A percentile compares a stretch with the other conserved stretches of the same genome.
Evolutionary conservation across 2,888 invertebrate genomes (phyloP).

Genomic region (Sclerodermus sp.): DNA sequence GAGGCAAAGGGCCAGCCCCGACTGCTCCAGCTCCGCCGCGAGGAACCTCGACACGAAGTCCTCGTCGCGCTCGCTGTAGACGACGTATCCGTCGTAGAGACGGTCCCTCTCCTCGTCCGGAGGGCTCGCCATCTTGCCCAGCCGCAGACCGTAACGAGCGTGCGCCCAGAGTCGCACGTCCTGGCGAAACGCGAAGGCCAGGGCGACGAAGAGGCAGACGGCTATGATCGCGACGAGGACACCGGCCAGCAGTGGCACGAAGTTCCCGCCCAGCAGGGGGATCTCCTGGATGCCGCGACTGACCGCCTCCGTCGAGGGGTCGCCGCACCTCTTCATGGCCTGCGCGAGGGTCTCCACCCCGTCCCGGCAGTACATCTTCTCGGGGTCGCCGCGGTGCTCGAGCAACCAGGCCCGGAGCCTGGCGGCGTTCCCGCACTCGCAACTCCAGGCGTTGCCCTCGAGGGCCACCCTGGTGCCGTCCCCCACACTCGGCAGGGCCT

Average conservation of each 20-base stretch:
- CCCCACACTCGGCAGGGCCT: slow-evolving; percentile 61
- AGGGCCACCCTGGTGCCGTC: slow-evolving; percentile 69
- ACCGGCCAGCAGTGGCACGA: slow-evolving; percentile 74
- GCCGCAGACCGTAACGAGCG: slow-evolving; percentile 74
- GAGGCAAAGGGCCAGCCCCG: slow-evolving; percentile 69
- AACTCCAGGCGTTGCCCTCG: slow-evolving; percentile 81
- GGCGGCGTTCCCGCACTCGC: slow-evolving; percentile 74
- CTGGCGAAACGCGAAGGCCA: slow-evolving; percentile 74
- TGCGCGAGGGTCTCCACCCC: slow-evolving; percentile 61
- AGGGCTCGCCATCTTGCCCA: slow-evolving; percentile 56
- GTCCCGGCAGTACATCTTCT: slow-evolving; percentile 71
- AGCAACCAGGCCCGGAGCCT: slow-evolving; percentile 72
- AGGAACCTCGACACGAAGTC: slow-evolving; percentile 71
- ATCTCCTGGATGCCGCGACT: slow-evolving; percentile 68
- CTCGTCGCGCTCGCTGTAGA: slow-evolving; percentile 81
- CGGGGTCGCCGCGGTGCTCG: slow-evolving; percentile 68
- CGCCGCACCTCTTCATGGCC: slow-evolving; percentile 65
- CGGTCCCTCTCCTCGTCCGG: slow-evolving; percentile 62
- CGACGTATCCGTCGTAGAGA: slow-evolving; percentile 80
- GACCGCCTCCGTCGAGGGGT: slow-evolving; percentile 70
- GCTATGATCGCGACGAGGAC: slow-evolving; percentile 71
- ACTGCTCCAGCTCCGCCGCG: slow-evolving; percentile 73
- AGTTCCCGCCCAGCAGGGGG: slow-evolving; percentile 70
- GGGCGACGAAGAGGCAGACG: slow-evolving; percentile 68
- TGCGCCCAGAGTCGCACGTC: slow-evolving; percentile 80